Evolutionary conservation across 1,140 invertebrate genomes (phyloP).

Genomic region (Trichonephila clavata): DNA sequence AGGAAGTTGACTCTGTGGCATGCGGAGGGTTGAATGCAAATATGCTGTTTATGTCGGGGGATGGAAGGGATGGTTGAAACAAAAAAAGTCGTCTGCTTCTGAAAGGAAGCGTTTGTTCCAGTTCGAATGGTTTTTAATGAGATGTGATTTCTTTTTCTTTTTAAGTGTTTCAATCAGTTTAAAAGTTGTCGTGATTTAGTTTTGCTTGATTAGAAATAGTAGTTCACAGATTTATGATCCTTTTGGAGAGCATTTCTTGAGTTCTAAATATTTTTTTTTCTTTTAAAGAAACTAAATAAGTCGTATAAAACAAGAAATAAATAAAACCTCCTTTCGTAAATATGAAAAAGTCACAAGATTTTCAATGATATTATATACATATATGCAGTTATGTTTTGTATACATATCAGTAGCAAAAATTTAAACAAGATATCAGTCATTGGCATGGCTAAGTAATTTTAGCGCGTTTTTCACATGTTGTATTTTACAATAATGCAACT

Average conservation of each 20-base stretch:
- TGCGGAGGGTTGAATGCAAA: constrained; percentile 18
- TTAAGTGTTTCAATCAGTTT: not conserved
- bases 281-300: not conserved
- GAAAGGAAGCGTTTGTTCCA: constrained; percentile 24
- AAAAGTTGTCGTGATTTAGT: not conserved
- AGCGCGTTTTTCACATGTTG: too few species aligned
- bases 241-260: too few species aligned
- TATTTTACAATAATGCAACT: too few species aligned
- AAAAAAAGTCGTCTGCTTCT: not conserved
- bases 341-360: not conserved
- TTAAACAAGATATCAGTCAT: too few species aligned
- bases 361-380: too few species aligned
- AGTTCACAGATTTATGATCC: too few species aligned
- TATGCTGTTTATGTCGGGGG: constrained; percentile 18
- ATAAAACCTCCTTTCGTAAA: not conserved
- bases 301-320: not conserved
- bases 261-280: too few species aligned
- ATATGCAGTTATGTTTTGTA: too few species aligned
- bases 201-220: not conserved
- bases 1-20: constrained; percentile 5
- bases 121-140: not conserved
- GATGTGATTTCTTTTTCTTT: not conserved
- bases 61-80: not conserved
- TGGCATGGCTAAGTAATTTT: too few species aligned
- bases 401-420: too few species aligned